Percentiles rank a stretch among this genome's conserved stretches.
Evolutionary conservation across 1,140 invertebrate species (phyloP).

Genomic region (Hydropsyche tenuis): DNA sequence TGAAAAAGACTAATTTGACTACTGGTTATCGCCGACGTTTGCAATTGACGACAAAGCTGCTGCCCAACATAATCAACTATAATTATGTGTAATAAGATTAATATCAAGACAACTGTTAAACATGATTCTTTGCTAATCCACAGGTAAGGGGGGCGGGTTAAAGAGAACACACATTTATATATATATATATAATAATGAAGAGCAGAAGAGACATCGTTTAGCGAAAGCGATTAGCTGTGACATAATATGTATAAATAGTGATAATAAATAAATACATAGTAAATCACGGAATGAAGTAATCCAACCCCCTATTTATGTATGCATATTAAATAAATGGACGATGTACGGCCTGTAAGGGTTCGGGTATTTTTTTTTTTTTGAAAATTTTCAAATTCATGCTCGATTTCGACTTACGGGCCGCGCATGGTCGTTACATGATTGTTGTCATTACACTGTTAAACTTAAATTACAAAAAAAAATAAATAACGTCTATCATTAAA

Average conservation of each 20-base stretch:
- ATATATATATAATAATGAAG: constrained; percentile 4
- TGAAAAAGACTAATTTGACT: not conserved
- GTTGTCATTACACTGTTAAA: constrained; percentile 2
- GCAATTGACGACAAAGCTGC: not conserved
- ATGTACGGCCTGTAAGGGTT: too few relatives aligned
- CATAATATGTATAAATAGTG: constrained; percentile 27
- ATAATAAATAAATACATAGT: constrained; percentile 25
- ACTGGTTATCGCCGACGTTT: not conserved
- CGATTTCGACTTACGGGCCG: too few relatives aligned
- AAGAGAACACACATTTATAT: constrained; percentile 40
- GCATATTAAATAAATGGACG: not conserved
- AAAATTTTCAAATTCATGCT: too few relatives aligned
- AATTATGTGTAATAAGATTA: constrained; percentile 24
- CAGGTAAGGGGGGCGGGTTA: constrained; percentile 14
- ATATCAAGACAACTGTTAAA: constrained; percentile 22
- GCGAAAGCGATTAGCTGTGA: constrained; percentile 47
- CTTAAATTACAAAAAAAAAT: not conserved
- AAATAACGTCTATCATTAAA: constrained; percentile 5
- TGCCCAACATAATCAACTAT: too few relatives aligned
- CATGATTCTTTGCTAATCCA: too few relatives aligned
- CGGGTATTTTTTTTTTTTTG: too few relatives aligned
- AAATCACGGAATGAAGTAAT: constrained; percentile 19
- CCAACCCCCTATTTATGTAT: constrained; percentile 8
- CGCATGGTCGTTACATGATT: too few relatives aligned
- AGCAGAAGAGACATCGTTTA: constrained; percentile 44